These are phyloP conservation scores for Drosophila mauritiana DNA, from an alignment of 1,140 invertebrate species.

Conservation along the genomic window DNA sequence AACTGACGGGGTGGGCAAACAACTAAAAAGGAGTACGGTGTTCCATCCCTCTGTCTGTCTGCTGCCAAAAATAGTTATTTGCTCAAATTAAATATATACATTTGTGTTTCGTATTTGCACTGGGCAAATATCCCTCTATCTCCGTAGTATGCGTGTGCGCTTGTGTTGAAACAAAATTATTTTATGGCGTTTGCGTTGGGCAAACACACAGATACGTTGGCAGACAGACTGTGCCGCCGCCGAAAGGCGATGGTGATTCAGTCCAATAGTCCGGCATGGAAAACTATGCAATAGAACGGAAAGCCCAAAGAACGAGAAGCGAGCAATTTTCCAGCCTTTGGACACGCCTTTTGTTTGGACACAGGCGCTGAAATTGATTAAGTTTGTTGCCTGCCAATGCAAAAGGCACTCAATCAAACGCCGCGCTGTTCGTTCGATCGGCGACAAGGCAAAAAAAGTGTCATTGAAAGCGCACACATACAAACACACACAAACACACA, in stretches of 20 bases:
- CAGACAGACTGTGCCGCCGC: conserved; percentile 10
- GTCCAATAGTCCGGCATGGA: conserved; percentile 24
- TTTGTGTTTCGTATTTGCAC: conserved; percentile 76
- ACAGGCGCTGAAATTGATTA: conserved; percentile 78
- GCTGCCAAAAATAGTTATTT: conserved; percentile 70
- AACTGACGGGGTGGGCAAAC: conserved; percentile 31
- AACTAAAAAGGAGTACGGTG: conserved; percentile 4
- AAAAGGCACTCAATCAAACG: conserved; percentile 77
- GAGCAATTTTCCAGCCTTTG: conserved; percentile 75
- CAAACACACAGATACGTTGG: conserved; percentile 36
- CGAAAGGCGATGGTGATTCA: conserved; percentile 56
- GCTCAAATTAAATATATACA: conserved; percentile 80
- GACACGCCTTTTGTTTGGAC: conserved; percentile 76
- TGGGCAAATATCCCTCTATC: conserved; percentile 56
- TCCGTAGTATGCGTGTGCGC: conserved; percentile 20
- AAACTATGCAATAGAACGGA: conserved; percentile 34
- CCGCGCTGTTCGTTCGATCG: conserved; percentile 6
- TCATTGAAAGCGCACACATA: conserved; percentile 37
- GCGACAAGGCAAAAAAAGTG: conserved; percentile 35
- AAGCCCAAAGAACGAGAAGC: neutral
- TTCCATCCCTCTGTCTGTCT: conserved; percentile 23
- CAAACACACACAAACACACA: neutral
- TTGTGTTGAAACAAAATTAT: conserved; percentile 72
- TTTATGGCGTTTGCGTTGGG: conserved; percentile 66
- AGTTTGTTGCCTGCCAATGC: conserved; percentile 77